Conservation (phyloP, 2,113 vertebrate species). For the Martes martes region DNA sequence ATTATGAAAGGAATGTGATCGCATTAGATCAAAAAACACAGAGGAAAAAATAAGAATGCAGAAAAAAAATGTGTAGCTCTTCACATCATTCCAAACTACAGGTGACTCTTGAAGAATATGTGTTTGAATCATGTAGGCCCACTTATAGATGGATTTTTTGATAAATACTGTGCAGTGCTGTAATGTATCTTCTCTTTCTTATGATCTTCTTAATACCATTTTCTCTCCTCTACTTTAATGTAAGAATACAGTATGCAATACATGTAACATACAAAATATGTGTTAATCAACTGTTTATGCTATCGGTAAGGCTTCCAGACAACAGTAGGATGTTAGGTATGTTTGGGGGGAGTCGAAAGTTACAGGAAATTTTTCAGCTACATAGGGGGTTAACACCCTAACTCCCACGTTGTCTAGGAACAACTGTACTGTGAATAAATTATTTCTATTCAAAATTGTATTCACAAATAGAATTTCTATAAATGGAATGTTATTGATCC, state of each 20-base stretch:
- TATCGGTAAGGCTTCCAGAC: not conserved
- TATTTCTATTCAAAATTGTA: slow-evolving; percentile 25
- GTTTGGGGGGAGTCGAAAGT: not conserved
- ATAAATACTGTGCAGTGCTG: not conserved
- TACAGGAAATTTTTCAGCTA: not conserved
- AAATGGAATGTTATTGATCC: not conserved
- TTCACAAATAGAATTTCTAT: slow-evolving; percentile 21
- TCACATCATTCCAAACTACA: not conserved
- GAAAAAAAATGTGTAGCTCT: not conserved
- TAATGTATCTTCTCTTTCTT: not conserved
- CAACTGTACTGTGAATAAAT: not conserved
- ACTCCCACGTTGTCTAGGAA: not conserved
- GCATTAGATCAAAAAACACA: not conserved
- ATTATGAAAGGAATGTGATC: not conserved
- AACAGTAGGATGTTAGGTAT: not conserved
- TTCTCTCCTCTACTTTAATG: not conserved
- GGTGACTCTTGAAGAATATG: not conserved
- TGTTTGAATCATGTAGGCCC: not conserved
- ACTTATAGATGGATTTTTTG: not conserved
- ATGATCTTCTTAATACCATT: not conserved
- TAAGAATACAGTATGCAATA: not conserved
- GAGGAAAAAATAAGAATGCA: not conserved
- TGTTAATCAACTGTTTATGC: not conserved
- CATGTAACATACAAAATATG: not conserved
- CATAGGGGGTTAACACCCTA: not conserved